These are phyloP conservation scores for Alethe diademata DNA, from an alignment of 2,113 vertebrate species.

Conservation along the genomic window DNA sequence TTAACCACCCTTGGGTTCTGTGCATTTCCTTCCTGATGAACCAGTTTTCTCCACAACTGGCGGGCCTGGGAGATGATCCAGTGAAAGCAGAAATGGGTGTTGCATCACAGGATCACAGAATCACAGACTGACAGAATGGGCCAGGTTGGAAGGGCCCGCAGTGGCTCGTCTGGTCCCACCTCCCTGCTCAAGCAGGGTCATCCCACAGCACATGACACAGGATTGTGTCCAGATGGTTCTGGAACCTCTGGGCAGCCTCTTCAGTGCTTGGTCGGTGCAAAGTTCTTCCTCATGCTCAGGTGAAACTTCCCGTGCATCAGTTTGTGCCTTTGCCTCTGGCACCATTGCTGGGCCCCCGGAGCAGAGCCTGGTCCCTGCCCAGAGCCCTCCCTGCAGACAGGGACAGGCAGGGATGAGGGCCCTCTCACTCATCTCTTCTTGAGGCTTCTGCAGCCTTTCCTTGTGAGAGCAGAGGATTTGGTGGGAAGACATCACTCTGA, in stretches of 20 bases:
- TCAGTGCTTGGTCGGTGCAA: background rate
- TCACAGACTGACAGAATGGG: background rate
- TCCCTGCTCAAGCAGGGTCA: background rate
- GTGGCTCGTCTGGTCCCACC: background rate
- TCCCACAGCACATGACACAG: background rate
- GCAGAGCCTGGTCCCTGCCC: background rate
- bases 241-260: background rate
- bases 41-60: background rate
- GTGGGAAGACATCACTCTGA: background rate
- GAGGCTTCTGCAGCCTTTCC: background rate
- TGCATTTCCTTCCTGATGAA: background rate
- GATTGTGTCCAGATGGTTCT: background rate
- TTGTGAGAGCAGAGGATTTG: background rate
- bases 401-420: background rate
- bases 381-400: background rate
- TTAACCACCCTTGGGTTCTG: background rate
- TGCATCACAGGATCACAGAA: rapidly evolving
- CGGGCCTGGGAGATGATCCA: background rate
- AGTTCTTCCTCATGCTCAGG: background rate
- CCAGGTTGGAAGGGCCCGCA: background rate
- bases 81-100: background rate
- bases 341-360: background rate
- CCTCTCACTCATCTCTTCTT: background rate
- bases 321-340: background rate
- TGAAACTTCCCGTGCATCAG: background rate